Conservation (phyloP, 2,888 invertebrate genomes). For the Calameuta pallipes region DNA sequence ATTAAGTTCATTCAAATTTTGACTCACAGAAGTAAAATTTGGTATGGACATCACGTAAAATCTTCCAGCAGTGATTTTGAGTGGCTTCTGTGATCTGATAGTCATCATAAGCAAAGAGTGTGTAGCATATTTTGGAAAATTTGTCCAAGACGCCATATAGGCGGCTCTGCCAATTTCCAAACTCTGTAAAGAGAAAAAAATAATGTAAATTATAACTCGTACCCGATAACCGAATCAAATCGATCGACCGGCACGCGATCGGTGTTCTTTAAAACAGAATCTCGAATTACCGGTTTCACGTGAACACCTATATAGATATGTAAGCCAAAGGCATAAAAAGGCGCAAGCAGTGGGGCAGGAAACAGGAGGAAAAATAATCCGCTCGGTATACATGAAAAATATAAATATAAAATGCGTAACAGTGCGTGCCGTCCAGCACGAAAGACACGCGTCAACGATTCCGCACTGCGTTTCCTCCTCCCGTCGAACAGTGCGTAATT, state of each 20-base stretch:
- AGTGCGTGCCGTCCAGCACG: background rate
- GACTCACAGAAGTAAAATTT: conserved; percentile 10
- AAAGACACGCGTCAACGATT: background rate
- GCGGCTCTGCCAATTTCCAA: conserved; percentile 8
- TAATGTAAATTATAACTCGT: no score
- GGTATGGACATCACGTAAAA: conserved; percentile 16
- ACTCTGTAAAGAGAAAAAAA: conserved; percentile 6
- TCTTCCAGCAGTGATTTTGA: conserved; percentile 16
- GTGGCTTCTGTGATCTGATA: conserved; percentile 14
- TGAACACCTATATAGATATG: no score
- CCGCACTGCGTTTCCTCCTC: background rate
- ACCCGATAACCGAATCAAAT: no score
- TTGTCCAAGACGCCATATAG: conserved; percentile 12
- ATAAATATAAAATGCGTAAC: background rate
- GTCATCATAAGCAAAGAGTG: conserved; percentile 10
- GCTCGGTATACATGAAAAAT: no score
- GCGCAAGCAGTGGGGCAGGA: no score
- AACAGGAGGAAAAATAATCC: no score
- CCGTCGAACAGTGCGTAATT: no score
- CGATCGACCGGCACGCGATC: no score
- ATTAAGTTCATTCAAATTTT: no score
- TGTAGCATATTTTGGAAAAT: conserved; percentile 8
- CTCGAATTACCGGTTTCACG: no score
- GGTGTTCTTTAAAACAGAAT: no score
- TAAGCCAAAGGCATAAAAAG: no score